Evolutionary conservation across 2,113 vertebrate genomes (phyloP), one percentile per base, ranked within the genome.

Genomic region (Malurus elegans): DNA sequence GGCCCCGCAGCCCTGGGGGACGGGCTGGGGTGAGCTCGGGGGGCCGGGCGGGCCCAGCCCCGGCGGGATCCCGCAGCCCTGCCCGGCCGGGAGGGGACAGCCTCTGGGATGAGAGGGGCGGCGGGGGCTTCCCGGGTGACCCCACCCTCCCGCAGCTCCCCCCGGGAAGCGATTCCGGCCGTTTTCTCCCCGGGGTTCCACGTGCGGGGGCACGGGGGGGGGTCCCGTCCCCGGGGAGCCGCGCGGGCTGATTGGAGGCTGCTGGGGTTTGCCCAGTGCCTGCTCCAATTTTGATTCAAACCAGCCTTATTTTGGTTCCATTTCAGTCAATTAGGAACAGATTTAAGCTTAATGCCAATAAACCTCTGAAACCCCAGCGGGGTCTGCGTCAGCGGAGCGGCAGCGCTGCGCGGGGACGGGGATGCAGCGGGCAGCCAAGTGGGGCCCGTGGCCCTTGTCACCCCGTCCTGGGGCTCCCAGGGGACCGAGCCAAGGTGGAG

Each of bases 321-420:
- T 76, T 88, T 85, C 96, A 93, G 93, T 76, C 96, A 95, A 96
- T 96, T 96, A 96, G 96, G 96, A 96, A 96, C 96, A 96, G 96
- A 96, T 96, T 96, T 88, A 95, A 96, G 96, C 94, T 96, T 96
- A 95, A 96, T 91, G 93, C 94, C 96, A 96, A 96, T 96, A 96
- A 96, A 96, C 79, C 94, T 96, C 96, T 92, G 86, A 90, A 95
- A 95, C 83, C 93, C 93, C 94, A 51, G 9, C 36, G 83, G 93
- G 94, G 91, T 90, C 93, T 93, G 94, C 86, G 75, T 96, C 96
- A 95, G 91, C n/a, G n/a, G 92, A 86, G 88, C 86, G 12, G 95
- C 93, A 40, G 95, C 56, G 65, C 92, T 45, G 79, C 79, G 19
- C 9, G 28, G 93, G 96, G 93, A 88, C 45, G 12, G 91, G 96